Base-by-base conservation (phyloP, 2,113 vertebrate genomes). In the Sylvia atricapilla region DNA sequence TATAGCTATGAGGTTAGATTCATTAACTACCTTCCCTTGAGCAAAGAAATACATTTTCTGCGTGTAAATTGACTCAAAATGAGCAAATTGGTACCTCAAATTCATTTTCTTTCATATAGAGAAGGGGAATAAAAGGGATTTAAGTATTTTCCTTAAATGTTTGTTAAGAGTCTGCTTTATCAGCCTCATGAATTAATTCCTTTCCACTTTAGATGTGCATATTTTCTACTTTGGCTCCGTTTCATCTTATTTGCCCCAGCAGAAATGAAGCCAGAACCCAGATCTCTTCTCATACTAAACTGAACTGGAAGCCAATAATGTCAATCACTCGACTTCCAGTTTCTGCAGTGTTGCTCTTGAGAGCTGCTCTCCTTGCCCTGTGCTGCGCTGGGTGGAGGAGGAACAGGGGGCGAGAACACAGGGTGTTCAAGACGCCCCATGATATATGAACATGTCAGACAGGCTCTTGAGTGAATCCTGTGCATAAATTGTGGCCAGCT, bases 291-390 rank as follows among this genome's bases (percentile, higher is more conserved):
- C 25, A 19, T 35, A 9, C 30, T 33, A 19, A 73, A 30, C 9
- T 30, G 72, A 74, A 35, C 21, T 50, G 43, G 59, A 44, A 83
- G 39, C 11, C 23, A 50, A 3, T 15, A 27, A 21, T n/a, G 47
- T 60, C 23, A 14, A 31, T 60, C 10, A 6, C 10, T 37, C 6
- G 37, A 10, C 17, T 15, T 10, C 1, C 10, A 24, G 17, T 56
- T 59, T 56, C 39, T 62, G n/a, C 47, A 78, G n/a, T 4, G 24
- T 4, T 72, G 52, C 16, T 82, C 70, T 43, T 39, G 14, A 47
- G 76, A 59, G 23, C 25, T 13, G 63, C n/a, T 44, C 17, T 15
- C 28, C 50, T 37, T 55, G 39, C 31, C 1, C 4, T 1, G 0
- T 10, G 56, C 25, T 46, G 46, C 9, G 6, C 63, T 33, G 63